These are phyloP conservation scores for Schizotus pectinicornis DNA, from an alignment of 2,888 invertebrate genomes.

Conservation along the genomic window DNA sequence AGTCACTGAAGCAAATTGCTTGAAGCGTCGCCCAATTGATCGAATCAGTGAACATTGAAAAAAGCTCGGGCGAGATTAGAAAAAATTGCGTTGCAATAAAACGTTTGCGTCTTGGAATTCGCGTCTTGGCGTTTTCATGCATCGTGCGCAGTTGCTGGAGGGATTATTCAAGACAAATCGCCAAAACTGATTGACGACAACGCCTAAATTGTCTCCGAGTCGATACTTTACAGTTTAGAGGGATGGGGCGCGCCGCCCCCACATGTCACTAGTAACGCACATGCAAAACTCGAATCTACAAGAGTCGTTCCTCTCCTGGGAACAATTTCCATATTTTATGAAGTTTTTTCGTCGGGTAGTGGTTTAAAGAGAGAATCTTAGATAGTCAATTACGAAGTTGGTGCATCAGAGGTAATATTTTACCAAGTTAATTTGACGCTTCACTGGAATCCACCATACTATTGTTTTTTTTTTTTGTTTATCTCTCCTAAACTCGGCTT, in stretches of 20 bases:
- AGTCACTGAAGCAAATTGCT: too few relatives aligned
- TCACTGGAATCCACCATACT: conserved; percentile 48
- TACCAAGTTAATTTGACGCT: conserved; percentile 54
- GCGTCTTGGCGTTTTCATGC: too few relatives aligned
- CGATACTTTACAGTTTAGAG: not conserved
- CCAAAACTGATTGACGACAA: conserved; percentile 11
- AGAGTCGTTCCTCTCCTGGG: conserved; percentile 29
- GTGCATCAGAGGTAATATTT: conserved; percentile 49
- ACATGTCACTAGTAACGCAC: conserved; percentile 22
- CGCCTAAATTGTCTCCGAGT: not conserved
- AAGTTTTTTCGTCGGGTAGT: conserved; percentile 31
- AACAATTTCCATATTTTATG: conserved; percentile 38
- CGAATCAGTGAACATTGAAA: too few relatives aligned
- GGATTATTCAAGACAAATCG: too few relatives aligned
- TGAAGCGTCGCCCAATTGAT: too few relatives aligned
- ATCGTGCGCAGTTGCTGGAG: too few relatives aligned
- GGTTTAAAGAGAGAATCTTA: conserved; percentile 33
- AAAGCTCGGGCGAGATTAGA: too few relatives aligned
- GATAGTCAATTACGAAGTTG: conserved; percentile 41
- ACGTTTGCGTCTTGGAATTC: too few relatives aligned
- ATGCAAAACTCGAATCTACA: conserved; percentile 29
- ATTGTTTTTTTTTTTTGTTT: conserved; percentile 42
- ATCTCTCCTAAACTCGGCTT: conserved; percentile 17
- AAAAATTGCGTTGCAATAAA: too few relatives aligned
- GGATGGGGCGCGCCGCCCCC: conserved; percentile 11